These are phyloP conservation scores for Anthonomus grandis DNA, from an alignment of 1,140 invertebrate genomes.

Conservation along the genomic window DNA sequence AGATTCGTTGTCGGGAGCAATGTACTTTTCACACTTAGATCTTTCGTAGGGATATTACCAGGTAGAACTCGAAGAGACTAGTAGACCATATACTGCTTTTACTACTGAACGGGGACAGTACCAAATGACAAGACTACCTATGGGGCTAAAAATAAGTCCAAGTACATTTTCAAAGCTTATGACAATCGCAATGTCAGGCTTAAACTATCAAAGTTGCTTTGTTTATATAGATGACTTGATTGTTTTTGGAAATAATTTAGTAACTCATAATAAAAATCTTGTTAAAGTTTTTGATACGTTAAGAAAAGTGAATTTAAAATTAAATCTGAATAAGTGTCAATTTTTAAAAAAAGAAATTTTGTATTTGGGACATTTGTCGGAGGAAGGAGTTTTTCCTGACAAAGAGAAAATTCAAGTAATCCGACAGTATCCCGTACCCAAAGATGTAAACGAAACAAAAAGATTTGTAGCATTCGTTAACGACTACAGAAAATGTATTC, in stretches of 20 bases:
- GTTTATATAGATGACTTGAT: slow-evolving; percentile 48
- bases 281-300: slow-evolving; percentile 40
- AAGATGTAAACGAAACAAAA: slow-evolving; percentile 34
- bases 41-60: no score
- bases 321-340: slow-evolving; percentile 52
- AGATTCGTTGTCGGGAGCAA: no score
- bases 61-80: no score
- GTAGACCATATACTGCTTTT: no score
- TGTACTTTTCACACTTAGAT: no score
- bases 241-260: slow-evolving; percentile 40
- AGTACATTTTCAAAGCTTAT: slow-evolving; percentile 32
- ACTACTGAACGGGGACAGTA: slow-evolving; percentile 30
- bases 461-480: slow-evolving; percentile 46
- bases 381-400: slow-evolving; percentile 47
- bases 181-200: slow-evolving; percentile 32
- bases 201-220: slow-evolving; percentile 32
- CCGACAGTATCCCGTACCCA: slow-evolving; percentile 32
- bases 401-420: slow-evolving; percentile 47
- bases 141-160: slow-evolving; percentile 35
- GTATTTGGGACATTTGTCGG: slow-evolving; percentile 50
- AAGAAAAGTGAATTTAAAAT: slow-evolving; percentile 45
- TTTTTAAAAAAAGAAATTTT: slow-evolving; percentile 49
- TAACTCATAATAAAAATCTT: slow-evolving; percentile 44
- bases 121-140: slow-evolving; percentile 29
- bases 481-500: slow-evolving; percentile 44